These are phyloP conservation scores for Manis crassicaudata DNA, from an alignment of 2,797 vertebrate species.

Conservation along the genomic window DNA sequence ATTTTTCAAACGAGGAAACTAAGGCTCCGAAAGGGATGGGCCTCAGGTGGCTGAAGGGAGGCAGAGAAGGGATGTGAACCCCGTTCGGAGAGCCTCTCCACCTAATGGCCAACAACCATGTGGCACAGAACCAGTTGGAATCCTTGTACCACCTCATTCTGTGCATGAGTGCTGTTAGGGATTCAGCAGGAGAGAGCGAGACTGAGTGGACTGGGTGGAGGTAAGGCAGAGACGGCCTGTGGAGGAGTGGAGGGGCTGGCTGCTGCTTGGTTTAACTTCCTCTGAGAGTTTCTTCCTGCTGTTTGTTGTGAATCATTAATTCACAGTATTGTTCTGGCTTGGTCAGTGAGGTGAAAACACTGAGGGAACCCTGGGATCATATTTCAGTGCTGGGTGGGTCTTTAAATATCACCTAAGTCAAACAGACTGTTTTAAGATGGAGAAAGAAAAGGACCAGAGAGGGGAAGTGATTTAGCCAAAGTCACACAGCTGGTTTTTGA, in stretches of 20 bases:
- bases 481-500: background rate
- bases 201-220: background rate
- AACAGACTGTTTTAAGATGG: slow-evolving; percentile 4
- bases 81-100: background rate
- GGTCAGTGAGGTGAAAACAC: background rate
- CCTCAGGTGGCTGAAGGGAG: background rate
- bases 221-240: background rate
- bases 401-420: background rate
- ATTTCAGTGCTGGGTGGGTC: background rate
- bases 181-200: background rate
- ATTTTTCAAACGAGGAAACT: background rate
- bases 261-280: background rate
- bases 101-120: background rate
- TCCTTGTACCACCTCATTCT: background rate
- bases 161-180: background rate
- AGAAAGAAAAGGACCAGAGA: background rate
- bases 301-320: background rate
- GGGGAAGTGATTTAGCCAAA: background rate
- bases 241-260: background rate
- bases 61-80: background rate
- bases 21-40: background rate
- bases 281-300: background rate
- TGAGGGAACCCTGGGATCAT: background rate
- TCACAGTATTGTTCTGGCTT: background rate
- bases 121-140: background rate